Percentiles rank a stretch among this genome's conserved stretches.
phyloP scores from a whole-genome alignment of 2,797 vertebrate genomes.

The Margarornis squamiger region DNA sequence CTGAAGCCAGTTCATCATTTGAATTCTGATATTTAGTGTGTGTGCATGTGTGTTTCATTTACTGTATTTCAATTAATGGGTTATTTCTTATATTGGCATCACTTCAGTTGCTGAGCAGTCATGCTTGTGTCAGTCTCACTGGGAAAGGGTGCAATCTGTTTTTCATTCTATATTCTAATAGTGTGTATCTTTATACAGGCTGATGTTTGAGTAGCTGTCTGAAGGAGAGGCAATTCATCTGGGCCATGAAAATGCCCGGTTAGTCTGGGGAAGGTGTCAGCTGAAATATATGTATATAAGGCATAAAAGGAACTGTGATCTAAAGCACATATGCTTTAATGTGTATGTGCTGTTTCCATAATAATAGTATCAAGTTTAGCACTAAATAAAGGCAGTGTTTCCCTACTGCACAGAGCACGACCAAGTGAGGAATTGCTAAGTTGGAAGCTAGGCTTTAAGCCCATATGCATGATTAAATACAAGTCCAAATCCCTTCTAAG shows the following conservation, averaged over 20 bases:
- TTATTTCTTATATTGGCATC: not conserved
- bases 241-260: not conserved
- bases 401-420: not conserved
- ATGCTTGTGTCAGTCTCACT: not conserved
- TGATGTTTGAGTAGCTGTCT: not conserved
- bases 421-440: not conserved
- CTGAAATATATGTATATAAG: not conserved
- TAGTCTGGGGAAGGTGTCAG: not conserved
- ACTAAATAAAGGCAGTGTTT: not conserved
- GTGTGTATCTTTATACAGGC: not conserved
- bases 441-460: not conserved
- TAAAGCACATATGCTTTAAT: not conserved
- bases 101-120: not conserved
- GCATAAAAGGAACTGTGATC: not conserved
- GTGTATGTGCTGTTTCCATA: not conserved
- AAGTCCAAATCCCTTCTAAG: not conserved
- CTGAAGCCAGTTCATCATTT: not conserved
- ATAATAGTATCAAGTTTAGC: not conserved
- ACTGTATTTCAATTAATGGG: not conserved
- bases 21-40: not conserved
- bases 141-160: not conserved
- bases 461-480: not conserved
- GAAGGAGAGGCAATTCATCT: not conserved
- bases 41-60: not conserved
- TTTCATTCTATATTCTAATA: not conserved